These are phyloP conservation scores for Odontesthes bonariensis DNA, from an alignment of 2,113 vertebrate species.

Conservation along the genomic window DNA sequence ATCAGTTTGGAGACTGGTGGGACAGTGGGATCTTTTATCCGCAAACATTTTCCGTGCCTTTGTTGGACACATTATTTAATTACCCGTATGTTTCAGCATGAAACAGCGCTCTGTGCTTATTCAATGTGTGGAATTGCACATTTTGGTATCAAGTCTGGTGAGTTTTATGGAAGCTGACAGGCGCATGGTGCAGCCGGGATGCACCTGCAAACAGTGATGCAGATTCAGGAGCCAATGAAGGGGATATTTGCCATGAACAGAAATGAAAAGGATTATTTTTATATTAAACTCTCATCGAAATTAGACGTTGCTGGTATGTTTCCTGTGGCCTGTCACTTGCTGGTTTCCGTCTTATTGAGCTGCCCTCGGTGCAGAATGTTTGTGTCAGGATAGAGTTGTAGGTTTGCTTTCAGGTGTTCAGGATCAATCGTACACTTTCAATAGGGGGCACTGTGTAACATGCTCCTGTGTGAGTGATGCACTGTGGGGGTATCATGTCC, in stretches of 20 bases:
- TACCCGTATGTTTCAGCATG: slow-evolving; percentile 25
- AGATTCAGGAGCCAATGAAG: neutral
- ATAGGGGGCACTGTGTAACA: slow-evolving; percentile 80
- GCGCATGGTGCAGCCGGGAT: neutral
- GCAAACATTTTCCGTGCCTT: slow-evolving; percentile 38
- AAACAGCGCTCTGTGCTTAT: slow-evolving; percentile 11
- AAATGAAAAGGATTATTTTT: neutral
- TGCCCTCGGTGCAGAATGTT: neutral
- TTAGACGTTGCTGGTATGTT: neutral
- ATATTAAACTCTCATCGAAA: neutral
- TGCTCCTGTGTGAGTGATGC: slow-evolving; percentile 41
- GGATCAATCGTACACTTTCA: slow-evolving; percentile 62
- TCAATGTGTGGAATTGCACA: slow-evolving; percentile 29
- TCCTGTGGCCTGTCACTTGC: neutral
- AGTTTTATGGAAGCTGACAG: slow-evolving; percentile 3
- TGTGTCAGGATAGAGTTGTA: neutral
- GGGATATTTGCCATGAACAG: neutral
- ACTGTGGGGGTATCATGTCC: slow-evolving; percentile 30
- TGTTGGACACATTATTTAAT: slow-evolving; percentile 36
- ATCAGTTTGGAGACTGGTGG: slow-evolving; percentile 48
- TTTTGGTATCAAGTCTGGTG: slow-evolving; percentile 19
- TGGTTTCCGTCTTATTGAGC: neutral
- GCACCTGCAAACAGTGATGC: neutral
- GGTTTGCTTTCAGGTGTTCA: slow-evolving; percentile 23
- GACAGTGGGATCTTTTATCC: slow-evolving; percentile 28